Evolutionary conservation across 2,797 vertebrate species (phyloP), one percentile per base, ranked within the genome.

Genomic region (Sitta carolinensis): DNA sequence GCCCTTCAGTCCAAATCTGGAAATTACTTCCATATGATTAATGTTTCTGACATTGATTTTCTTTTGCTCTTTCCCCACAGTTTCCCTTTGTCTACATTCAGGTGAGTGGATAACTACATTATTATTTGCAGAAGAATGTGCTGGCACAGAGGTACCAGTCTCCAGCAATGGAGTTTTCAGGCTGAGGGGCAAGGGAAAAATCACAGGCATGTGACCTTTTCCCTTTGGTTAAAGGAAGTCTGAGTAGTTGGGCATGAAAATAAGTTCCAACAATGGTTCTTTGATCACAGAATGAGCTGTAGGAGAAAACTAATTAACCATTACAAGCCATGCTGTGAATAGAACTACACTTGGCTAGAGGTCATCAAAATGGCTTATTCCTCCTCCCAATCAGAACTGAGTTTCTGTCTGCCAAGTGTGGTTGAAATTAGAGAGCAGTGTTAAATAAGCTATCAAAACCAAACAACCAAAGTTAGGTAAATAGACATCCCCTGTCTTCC

Each of bases 71-170:
- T 67, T 85, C 42, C 52, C 70, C n/a, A 79, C 94, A 97, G 96
- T 96, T 97, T 87, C 94, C 94, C 23, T 34, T 87, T 67, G 93
- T 93, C 34, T 97, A 90, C 8, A 0, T 97, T 89, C 84, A 95
- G 94, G 94, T 96, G 79, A 90, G 95, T 93, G 16, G 32, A 47
- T 38, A 73, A 55, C 3, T n/a, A 23, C 7, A 9, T 13, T 42
- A 9, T 59, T 80, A 29, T 36, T 61, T 75, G 50, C 59, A 87
- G 29, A 74, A 72, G 47, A 75, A 81, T 7, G 27, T 84, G 17
- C 20, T 57, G 22, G 32, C 77, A 68, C 30, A 54, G 72, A 77
- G n/a, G 16, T 34, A 34, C 20, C 7, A 47, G 16, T 50, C 21
- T 59, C 14, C 42, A 83, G 34, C 18, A n/a, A 10, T 25, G 12